Conservation (phyloP, 1,140 invertebrate species). For the Psix sp. region DNA sequence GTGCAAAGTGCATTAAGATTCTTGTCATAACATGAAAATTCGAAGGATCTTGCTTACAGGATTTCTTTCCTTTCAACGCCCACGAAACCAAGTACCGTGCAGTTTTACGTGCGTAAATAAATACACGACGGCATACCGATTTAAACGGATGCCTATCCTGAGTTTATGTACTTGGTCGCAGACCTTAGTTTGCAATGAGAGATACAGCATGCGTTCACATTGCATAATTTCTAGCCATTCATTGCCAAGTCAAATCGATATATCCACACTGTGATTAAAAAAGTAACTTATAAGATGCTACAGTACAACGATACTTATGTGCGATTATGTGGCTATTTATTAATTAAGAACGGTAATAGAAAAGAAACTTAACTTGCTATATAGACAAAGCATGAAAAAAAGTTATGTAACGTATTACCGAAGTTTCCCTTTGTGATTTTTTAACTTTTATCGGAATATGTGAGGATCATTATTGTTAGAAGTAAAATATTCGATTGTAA, state of each 20-base stretch:
- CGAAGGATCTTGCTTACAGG: conserved; percentile 36
- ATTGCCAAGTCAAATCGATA: conserved; percentile 57
- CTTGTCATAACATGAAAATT: conserved; percentile 38
- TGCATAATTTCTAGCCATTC: conserved; percentile 65
- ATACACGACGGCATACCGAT: conserved; percentile 47
- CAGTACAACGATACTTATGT: background rate
- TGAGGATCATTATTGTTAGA: no score
- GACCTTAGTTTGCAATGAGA: conserved; percentile 63
- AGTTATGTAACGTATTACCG: conserved; percentile 1
- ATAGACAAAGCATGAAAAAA: no score
- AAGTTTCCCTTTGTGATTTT: no score
- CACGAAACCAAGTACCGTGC: conserved; percentile 22
- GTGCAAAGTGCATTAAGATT: conserved; percentile 10
- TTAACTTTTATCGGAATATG: no score
- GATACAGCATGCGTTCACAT: conserved; percentile 50
- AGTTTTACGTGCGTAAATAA: conserved; percentile 12
- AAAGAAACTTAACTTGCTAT: background rate
- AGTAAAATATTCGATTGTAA: no score
- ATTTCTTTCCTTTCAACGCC: conserved; percentile 46
- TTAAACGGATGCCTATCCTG: conserved; percentile 61
- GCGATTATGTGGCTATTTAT: background rate
- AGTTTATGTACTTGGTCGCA: conserved; percentile 68
- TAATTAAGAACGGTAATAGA: conserved; percentile 2
- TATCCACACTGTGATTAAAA: conserved; percentile 52
- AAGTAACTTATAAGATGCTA: conserved; percentile 22